These are phyloP conservation scores for Oxyura jamaicensis DNA, from an alignment of 2,113 vertebrate genomes.

Conservation along the genomic window DNA sequence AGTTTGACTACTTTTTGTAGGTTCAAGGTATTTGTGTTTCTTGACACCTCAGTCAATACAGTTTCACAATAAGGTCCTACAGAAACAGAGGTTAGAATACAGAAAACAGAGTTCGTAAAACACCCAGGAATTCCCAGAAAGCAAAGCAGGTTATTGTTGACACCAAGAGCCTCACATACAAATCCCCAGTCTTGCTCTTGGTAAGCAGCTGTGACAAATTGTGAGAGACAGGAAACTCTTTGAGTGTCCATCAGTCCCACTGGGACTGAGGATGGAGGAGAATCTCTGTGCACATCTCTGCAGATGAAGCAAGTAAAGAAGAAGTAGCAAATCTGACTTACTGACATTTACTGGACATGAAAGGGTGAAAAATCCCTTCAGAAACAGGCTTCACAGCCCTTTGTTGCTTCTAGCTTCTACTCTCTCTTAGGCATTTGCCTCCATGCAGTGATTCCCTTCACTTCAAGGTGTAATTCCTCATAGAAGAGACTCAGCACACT, in stretches of 20 bases:
- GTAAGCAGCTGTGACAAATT: neutral
- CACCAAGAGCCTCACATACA: neutral
- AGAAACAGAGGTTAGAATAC: neutral
- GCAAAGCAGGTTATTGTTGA: neutral
- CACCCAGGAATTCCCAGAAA: neutral
- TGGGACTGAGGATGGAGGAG: neutral
- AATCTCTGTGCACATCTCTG: neutral
- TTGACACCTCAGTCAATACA: neutral
- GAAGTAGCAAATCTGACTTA: neutral
- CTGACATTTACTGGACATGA: neutral
- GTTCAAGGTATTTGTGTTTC: neutral
- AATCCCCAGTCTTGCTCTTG: neutral
- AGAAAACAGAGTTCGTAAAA: no score
- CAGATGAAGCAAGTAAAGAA: neutral
- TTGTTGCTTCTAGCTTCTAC: neutral
- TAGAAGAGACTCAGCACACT: neutral
- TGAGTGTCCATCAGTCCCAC: rapidly evolving
- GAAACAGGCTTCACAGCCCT: neutral
- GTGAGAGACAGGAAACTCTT: neutral
- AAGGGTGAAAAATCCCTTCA: neutral
- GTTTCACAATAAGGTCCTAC: neutral
- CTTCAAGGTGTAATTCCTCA: neutral
- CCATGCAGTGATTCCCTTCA: neutral
- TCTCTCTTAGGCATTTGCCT: neutral
- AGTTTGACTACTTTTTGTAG: neutral